Evolutionary conservation across 2,888 invertebrate species (phyloP).

Genomic region (Drosophila antonietae): DNA sequence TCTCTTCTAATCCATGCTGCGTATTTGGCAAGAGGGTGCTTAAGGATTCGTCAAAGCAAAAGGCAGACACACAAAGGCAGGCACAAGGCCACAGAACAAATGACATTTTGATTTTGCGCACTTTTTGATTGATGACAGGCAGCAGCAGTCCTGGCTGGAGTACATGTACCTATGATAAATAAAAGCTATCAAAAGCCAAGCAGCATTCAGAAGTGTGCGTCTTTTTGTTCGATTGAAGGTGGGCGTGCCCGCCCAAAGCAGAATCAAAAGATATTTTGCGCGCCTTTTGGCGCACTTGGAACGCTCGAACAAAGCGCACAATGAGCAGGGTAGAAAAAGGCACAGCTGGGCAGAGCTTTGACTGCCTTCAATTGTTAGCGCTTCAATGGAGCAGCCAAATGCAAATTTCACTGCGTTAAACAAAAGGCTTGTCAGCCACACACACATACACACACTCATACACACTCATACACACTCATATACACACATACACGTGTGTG

Average conservation of each 20-base stretch:
- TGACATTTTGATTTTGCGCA: slow-evolving; percentile 82
- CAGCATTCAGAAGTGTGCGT: slow-evolving; percentile 64
- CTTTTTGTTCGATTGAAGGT: slow-evolving; percentile 61
- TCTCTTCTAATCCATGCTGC: background rate
- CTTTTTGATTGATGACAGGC: slow-evolving; percentile 81
- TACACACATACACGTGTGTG: slow-evolving; percentile 27
- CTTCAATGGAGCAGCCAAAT: slow-evolving; percentile 71
- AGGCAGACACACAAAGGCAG: slow-evolving; percentile 33
- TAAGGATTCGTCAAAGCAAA: slow-evolving; percentile 30
- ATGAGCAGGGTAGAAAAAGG: slow-evolving; percentile 60
- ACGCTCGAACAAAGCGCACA: slow-evolving; percentile 63
- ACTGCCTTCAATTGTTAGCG: slow-evolving; percentile 69
- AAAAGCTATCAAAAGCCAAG: slow-evolving; percentile 70
- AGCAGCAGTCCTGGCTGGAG: slow-evolving; percentile 30
- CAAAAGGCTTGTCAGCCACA: slow-evolving; percentile 47
- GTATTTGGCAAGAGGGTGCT: slow-evolving; percentile 7
- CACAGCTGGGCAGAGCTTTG: slow-evolving; percentile 70
- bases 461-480: background rate
- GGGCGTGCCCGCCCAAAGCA: slow-evolving; percentile 26
- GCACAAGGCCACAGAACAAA: slow-evolving; percentile 30
- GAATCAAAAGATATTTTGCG: slow-evolving; percentile 77
- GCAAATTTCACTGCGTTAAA: slow-evolving; percentile 72
- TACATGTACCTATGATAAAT: slow-evolving; percentile 63
- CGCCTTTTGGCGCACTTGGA: slow-evolving; percentile 70
- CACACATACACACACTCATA: slow-evolving; percentile 1